Evolutionary conservation across 2,888 invertebrate species (phyloP).

Genomic region (Cephus rjabovi): DNA sequence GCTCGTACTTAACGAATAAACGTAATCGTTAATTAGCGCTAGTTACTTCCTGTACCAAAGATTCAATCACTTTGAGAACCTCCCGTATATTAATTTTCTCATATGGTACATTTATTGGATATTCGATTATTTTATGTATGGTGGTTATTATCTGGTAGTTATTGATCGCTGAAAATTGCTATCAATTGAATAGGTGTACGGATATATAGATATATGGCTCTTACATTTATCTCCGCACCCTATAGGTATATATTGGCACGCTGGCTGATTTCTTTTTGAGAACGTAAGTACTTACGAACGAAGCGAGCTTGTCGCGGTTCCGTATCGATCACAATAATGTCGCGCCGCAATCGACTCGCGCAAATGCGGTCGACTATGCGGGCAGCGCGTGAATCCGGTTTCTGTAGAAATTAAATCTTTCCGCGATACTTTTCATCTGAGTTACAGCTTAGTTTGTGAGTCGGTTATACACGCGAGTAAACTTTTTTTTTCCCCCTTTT

Average conservation of each 20-base stretch:
- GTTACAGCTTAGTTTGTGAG: conserved; percentile 15
- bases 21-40: not conserved
- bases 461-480: not conserved
- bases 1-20: not conserved
- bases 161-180: no score
- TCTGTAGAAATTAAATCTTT: conserved; percentile 21
- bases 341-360: conserved; percentile 59
- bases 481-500: not conserved
- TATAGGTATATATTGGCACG: not conserved
- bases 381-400: conserved; percentile 35
- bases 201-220: not conserved
- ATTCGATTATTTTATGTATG: not conserved
- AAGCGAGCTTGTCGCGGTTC: conserved; percentile 25
- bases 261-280: not conserved
- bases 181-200: not conserved
- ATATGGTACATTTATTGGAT: not conserved
- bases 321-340: conserved; percentile 54
- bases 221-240: not conserved
- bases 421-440: conserved; percentile 14
- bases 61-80: not conserved
- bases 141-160: not conserved
- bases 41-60: not conserved
- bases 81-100: not conserved
- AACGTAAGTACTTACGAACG: not conserved
- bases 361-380: conserved; percentile 59